These are phyloP conservation scores for Pomacea maculata DNA, from an alignment of 1,140 invertebrate genomes.

Conservation along the genomic window DNA sequence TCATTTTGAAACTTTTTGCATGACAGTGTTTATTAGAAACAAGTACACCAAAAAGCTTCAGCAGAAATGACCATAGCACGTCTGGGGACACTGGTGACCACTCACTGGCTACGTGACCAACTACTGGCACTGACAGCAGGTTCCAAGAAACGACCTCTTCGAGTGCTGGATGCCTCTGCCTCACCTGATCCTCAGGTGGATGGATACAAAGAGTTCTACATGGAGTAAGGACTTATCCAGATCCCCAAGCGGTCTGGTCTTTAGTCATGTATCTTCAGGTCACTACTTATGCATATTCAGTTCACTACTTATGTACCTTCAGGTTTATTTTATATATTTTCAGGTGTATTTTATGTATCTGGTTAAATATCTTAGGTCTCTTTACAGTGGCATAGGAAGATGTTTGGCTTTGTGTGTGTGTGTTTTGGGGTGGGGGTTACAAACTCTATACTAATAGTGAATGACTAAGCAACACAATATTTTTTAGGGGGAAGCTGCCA, in stretches of 20 bases:
- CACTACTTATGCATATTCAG: background rate
- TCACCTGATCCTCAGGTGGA: constrained; percentile 32
- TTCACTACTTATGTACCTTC: background rate
- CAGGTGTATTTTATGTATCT: too few species aligned
- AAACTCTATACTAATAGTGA: too few species aligned
- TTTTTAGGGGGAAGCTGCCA: too few species aligned
- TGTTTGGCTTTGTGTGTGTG: too few species aligned
- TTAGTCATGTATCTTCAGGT: background rate
- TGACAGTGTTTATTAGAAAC: too few species aligned
- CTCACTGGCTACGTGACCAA: constrained; percentile 35
- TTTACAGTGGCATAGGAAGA: too few species aligned
- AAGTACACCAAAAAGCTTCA: too few species aligned
- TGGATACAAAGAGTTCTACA: constrained; percentile 39
- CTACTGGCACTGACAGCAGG: constrained; percentile 1
- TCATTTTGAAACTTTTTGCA: too few species aligned
- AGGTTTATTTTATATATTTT: background rate
- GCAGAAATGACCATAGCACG: constrained; percentile 20
- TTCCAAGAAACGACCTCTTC: constrained; percentile 13
- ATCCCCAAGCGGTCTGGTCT: background rate
- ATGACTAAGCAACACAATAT: too few species aligned
- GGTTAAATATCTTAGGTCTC: too few species aligned
- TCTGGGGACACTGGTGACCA: constrained; percentile 30
- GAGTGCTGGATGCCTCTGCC: constrained; percentile 35
- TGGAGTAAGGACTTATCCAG: constrained; percentile 20
- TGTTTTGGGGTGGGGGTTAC: too few species aligned